Base-by-base conservation (phyloP, 2,113 vertebrate genomes). In the Anolis carolinensis region DNA sequence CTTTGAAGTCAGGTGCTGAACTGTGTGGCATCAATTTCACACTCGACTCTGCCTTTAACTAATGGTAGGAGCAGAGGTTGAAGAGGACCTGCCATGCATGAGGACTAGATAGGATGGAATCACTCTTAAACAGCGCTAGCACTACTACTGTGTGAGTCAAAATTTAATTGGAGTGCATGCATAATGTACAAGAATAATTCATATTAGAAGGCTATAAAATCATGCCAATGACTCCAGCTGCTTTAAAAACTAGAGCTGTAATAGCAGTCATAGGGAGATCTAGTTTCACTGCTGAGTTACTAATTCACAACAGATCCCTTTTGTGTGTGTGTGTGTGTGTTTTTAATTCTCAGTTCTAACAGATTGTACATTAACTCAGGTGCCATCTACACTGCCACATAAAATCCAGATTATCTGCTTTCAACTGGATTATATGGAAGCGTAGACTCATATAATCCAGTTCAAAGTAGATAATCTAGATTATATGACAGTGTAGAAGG, bases 261-360 rank as follows among this genome's bases (percentile, higher is more conserved):
- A 50, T 30, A 83, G 81, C 70, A 30, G 16, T 39, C 14, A 4
- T 2, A 83, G n/a, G 9, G 3, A 25, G 7, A n/a, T 34, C 16
- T 30, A 73, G 59, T 73, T 83, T 62, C 27, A 39, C 44, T 2
- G n/a, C 32, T 36, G 32, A 25, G 73, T 77, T 77, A 84, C 52
- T 85, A 34, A 36, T 78, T 78, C n/a, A 85, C 32, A 32, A 7
- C 48, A 78, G 76, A 68, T 55, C 30, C 52, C 83, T 21, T 59
- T 20, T 55, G 62, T n/a, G 55, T 44, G 39, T 44, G 39, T 44
- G 39, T 44, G 39, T 44, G 39, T 44, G 68, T 59, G 48, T 36
- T 55, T 78, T 78, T 52, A 75, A 70, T 21, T 85, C n/a, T 85
- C 16, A 68, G 1, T 85, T 68, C 32, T 70, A 78, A 84, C 36